Evolutionary conservation across 2,888 invertebrate species (phyloP), one percentile per base, ranked within the genome.

Genomic region (Aquatica leii): DNA sequence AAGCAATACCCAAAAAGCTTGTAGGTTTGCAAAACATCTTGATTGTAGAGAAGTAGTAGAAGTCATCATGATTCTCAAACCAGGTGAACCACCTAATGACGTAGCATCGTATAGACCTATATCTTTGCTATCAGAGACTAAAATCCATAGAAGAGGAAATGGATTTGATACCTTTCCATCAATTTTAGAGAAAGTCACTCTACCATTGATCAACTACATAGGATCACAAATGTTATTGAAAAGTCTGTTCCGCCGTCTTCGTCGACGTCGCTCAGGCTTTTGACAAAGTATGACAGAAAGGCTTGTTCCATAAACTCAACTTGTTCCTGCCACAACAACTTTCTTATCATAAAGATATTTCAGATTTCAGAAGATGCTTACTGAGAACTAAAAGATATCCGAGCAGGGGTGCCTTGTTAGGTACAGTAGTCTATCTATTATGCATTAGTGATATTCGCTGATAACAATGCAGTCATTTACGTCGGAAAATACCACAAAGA

Each of bases 401-500:
- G 31, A 31, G 4, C 31, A 31, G 31, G 31, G 31, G 31, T 31
- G 31, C 31, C 31, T n/a, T n/a, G n/a, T n/a, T 31, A 4, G 31
- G 31, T 31, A 31, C 31, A n/a, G n/a, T n/a, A n/a, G n/a, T 31
- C 9, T 31, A 31, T 9, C 31, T 31, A 31, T 9, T 31, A 9
- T 31, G 9, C 9, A 31, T 9, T 31, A 31, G 31, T 31, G 31
- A 9, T 9, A 31, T 31, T 9, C 31, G 9, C 46, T 8, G 4
- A 17, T 40, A 5, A 14, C n/a, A 8, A 6, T 5, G 40, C 40
- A 40, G 40, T 14, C 40, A 40, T 12, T 12, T 40, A 6, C n/a
- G 40, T 24, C 67, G 17, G 59, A 63, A 21, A 67, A 43, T 6
- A 40, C 5, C 40, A 40, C 5, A n/a, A 40, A n/a, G n/a, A n/a